Evolutionary conservation across 1,140 invertebrate species (phyloP), one percentile per base, ranked within the genome.

Genomic region (Ooceraea biroi): DNA sequence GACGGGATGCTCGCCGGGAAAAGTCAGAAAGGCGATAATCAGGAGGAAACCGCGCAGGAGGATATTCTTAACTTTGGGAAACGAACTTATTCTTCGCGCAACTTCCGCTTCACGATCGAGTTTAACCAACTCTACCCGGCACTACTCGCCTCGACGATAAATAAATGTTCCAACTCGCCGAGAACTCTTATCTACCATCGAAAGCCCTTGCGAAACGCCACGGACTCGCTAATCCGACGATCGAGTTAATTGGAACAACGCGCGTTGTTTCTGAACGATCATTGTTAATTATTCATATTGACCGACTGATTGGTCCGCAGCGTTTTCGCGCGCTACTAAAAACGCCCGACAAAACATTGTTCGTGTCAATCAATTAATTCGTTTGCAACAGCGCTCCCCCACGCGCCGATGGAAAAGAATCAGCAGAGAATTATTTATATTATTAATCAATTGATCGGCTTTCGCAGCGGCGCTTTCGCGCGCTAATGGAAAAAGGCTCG

Each of bases 41-140:
- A 30, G 36, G 14, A 71, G 65, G 22, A 52, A 78, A 69, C 50
- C 22, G 76, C 22, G 76, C 50, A 19, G 44, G 17, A 57, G 36
- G 50, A 69, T 78, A 69, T 57, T 71, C 76, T 80, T 41, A 80
- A 80, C 76, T 80, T 80, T 22, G 41, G 41, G 65, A 80, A 77
- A 80, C 65, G 65, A 80, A 80, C 50, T 80, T 80, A 58, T 71
- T 71, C 65, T 80, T 66, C 50, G 25, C 50, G 76, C 36, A 80
- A 80, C 22, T 80, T 80, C 65, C 44, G 76, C 52, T 80, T n/a
- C 65, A 46, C 36, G 22, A 69, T 78, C 36, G 50, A 80, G 50
- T 80, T 80, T 80, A 57, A 36, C 50, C 36, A 78, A 69, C 22
- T 78, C n/a, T 7, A 80, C 46, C 50, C 66, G 4, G 30, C 74